Percentiles rank a stretch among this genome's conserved stretches.
phyloP scores from a whole-genome alignment of 37 sponge, comb jelly and placozoan genomes.

The Aplysina aerophoba region DNA sequence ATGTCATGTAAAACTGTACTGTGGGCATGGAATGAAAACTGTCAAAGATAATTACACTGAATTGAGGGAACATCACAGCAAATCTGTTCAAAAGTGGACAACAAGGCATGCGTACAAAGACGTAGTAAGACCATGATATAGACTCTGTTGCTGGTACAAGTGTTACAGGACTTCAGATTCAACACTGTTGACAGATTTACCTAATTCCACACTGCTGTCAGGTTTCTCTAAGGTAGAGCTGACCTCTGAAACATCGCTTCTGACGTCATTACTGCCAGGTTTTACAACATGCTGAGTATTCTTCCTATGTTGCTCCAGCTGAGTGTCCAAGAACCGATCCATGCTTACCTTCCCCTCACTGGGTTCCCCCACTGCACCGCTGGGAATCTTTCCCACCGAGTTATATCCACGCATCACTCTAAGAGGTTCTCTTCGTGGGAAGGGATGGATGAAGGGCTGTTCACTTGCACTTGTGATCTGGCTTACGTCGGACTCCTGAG shows the following conservation, averaged over 20 bases:
- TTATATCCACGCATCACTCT: not conserved
- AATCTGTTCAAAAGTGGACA: not conserved
- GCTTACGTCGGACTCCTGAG: constrained; percentile 4
- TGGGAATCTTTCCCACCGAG: not conserved
- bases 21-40: not conserved
- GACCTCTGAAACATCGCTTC: not conserved
- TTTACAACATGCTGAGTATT: no score
- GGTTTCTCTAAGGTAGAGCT: not conserved
- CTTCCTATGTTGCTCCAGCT: not conserved
- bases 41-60: no score
- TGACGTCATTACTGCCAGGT: not conserved
- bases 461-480: not conserved
- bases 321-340: not conserved
- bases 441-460: not conserved
- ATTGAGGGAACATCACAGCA: no score
- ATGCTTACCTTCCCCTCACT: no score
- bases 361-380: not conserved
- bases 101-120: not conserved
- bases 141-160: not conserved
- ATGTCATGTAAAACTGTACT: no score
- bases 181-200: not conserved
- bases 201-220: not conserved
- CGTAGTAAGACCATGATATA: not conserved
- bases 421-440: not conserved
- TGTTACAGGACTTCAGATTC: constrained; percentile 29